Evolutionary conservation across 2,888 invertebrate genomes (phyloP), one percentile per base, ranked within the genome.

Genomic region (Mythimna vitellina): DNA sequence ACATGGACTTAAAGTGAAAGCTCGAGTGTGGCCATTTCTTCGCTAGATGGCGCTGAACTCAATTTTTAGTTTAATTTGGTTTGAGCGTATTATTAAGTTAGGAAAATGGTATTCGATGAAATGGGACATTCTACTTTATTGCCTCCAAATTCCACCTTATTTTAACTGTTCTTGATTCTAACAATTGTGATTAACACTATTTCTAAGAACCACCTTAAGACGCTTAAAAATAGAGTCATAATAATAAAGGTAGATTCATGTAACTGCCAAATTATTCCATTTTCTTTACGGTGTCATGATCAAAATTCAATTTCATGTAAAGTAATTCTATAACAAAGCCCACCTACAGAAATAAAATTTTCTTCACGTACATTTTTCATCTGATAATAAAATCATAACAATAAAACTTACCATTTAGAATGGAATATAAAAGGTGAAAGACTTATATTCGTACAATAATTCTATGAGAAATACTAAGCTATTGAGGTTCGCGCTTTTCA

Each of bases 401-500:
- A 83, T 84, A 81, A 86, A 74, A 83, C 61, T 81, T 78, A 64
- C 56, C 68, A 78, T 83, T 78, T 76, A 76, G 69, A 81, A 81
- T 81, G 66, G 70, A 64, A 60, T 58, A 69, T 73, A 81, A 73
- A 83, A 70, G 53, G 58, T 68, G 64, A 49, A 73, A 67, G 65
- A 68, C 42, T 58, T 70, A 70, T 67, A 68, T 29, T 49, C 42
- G 42, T 70, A 68, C 71, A 70, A 81, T 86, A 81, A 84, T 81
- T 84, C 79, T 29, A 32, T 69, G 29, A 67, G 46, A 75, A 73
- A 70, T 81, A 81, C 81, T 76, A 79, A 82, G 86, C 88, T 80
- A 89, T 91, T 88, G 87, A 89, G 86, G 88, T 88, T 87, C 80
- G 87, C 68, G 85, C 87, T 90, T 89, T 89, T 91, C 91, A 89